phyloP scores from a whole-genome alignment of 2,113 vertebrate genomes.

The Phyllostomus discolor region DNA sequence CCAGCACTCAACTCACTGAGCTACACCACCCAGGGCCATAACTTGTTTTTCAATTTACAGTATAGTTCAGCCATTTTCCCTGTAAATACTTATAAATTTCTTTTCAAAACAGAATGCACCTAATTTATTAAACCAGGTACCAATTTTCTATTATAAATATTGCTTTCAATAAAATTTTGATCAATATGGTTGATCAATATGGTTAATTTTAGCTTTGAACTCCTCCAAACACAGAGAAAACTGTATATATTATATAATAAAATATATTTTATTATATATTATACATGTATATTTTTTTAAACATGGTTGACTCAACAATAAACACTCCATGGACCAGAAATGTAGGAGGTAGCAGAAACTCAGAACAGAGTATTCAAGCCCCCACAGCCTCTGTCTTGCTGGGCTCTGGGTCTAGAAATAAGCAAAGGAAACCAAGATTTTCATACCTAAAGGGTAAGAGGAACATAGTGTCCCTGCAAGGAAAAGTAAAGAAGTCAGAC shows the following conservation, averaged over 20 bases:
- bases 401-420: background rate
- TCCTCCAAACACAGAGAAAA: background rate
- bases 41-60: background rate
- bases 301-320: slow-evolving; percentile 17
- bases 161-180: background rate
- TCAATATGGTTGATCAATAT: background rate
- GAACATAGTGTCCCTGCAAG: background rate
- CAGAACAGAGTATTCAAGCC: background rate
- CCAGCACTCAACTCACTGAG: too few species aligned
- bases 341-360: background rate
- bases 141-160: background rate
- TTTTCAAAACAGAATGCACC: background rate
- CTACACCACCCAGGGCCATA: background rate
- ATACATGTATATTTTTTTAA: background rate
- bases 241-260: too few species aligned
- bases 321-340: background rate
- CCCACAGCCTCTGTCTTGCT: background rate
- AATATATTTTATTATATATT: background rate
- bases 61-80: background rate
- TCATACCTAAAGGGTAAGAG: background rate
- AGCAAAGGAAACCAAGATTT: background rate
- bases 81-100: background rate
- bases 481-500: background rate
- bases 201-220: background rate
- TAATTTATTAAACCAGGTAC: slow-evolving; percentile 6